phyloP scores from a whole-genome alignment of 2,888 invertebrate species.

The Rhogogaster chlorosoma region DNA sequence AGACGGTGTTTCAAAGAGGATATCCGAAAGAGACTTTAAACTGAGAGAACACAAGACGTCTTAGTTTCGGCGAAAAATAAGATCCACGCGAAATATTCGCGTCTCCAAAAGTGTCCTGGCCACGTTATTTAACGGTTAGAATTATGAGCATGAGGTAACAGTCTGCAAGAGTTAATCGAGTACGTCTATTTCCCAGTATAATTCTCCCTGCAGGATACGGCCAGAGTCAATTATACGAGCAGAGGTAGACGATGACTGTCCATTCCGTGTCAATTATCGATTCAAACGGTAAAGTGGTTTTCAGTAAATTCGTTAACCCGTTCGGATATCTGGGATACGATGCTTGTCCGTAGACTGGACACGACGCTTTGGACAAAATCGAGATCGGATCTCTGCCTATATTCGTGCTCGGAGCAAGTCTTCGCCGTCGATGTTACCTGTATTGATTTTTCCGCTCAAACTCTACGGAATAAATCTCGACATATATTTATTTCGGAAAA shows the following conservation, averaged over 20 bases:
- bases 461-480: neutral
- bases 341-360: conserved; percentile 9
- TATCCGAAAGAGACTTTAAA: neutral
- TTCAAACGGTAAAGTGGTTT: conserved; percentile 49
- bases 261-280: conserved; percentile 49
- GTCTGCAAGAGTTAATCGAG: neutral
- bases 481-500: neutral
- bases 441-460: neutral
- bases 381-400: neutral
- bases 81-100: neutral
- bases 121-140: neutral
- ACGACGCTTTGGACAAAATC: conserved; percentile 7
- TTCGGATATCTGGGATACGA: conserved; percentile 47
- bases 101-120: neutral
- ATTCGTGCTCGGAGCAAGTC: neutral
- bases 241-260: conserved; percentile 45
- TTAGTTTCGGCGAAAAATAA: neutral
- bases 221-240: conserved; percentile 41
- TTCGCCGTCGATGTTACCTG: neutral
- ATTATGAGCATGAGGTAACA: neutral
- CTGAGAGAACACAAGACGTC: neutral
- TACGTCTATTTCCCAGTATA: conserved; percentile 10
- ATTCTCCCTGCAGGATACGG: conserved; percentile 22
- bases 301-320: conserved; percentile 47
- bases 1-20: conserved; percentile 17